phyloP scores from a whole-genome alignment of 1,140 invertebrate genomes.

The Marisa cornuarietis region DNA sequence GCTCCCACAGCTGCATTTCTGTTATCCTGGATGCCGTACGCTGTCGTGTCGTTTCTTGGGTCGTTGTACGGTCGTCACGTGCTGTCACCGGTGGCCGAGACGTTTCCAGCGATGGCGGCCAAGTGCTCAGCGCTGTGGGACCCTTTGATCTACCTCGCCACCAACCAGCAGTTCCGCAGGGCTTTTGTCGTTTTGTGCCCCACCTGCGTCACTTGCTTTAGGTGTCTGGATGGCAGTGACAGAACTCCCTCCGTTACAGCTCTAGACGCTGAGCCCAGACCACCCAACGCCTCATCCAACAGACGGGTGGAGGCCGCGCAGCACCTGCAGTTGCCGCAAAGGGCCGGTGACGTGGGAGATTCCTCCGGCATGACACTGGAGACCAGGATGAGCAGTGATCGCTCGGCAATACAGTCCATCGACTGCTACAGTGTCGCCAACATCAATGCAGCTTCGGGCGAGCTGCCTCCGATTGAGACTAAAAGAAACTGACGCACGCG shows the following conservation, averaged over 20 bases:
- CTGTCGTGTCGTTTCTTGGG: slow-evolving; percentile 34
- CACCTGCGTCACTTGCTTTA: neutral
- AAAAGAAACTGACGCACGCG: no score
- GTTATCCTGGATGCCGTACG: slow-evolving; percentile 45
- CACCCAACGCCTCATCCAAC: neutral
- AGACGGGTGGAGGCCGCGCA: neutral
- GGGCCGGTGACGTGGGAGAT: no score
- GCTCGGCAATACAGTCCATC: no score
- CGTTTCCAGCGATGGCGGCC: slow-evolving; percentile 41
- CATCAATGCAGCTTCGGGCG: no score
- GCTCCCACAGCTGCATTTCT: slow-evolving; percentile 34
- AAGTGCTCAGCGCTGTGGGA: slow-evolving; percentile 44
- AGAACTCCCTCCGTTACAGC: neutral
- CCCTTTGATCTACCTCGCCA: slow-evolving; percentile 47
- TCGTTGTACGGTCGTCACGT: slow-evolving; percentile 31
- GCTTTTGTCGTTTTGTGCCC: neutral
- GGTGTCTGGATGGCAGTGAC: neutral
- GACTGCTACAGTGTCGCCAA: no score
- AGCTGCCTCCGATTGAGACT: no score
- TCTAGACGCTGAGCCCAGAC: neutral
- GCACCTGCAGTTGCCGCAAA: no score
- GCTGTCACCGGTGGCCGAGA: slow-evolving; percentile 25
- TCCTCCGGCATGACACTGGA: no score
- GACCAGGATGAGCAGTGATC: no score
- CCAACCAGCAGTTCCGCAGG: slow-evolving; percentile 36